Conservation (phyloP, 2,113 vertebrate genomes). For the Laticauda laticaudata region DNA sequence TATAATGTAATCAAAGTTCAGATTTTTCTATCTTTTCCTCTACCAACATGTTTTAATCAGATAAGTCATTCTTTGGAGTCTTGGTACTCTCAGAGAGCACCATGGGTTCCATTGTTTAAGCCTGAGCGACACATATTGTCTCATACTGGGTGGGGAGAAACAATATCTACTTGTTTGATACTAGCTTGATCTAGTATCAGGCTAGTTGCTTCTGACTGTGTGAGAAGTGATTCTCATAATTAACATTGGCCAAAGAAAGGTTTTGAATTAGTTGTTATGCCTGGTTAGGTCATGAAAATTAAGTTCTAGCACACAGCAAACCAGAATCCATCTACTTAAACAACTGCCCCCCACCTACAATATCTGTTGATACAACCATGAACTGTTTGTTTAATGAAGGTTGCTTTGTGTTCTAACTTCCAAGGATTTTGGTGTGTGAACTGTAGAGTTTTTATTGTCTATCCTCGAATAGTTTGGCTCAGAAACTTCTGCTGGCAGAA, state of each 20-base stretch:
- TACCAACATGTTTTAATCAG: not conserved
- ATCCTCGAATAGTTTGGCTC: not conserved
- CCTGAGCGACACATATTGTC: not conserved
- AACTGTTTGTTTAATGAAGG: not conserved
- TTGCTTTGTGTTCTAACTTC: not conserved
- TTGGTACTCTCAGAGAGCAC: not conserved
- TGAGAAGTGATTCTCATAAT: not conserved
- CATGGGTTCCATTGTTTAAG: not conserved
- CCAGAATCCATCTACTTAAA: not conserved
- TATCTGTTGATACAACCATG: not conserved
- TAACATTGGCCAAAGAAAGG: not conserved
- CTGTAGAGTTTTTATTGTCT: not conserved
- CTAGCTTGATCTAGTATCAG: not conserved
- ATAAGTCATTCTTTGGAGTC: not conserved
- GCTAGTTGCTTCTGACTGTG: not conserved
- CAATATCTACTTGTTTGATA: not conserved
- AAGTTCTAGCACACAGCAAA: not conserved
- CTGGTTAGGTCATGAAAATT: not conserved
- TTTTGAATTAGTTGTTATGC: not conserved
- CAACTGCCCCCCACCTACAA: not conserved
- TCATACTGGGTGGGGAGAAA: not conserved
- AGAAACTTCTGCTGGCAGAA: not conserved
- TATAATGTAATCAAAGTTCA: not conserved
- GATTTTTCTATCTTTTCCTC: not conserved
- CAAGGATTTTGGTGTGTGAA: not conserved